Evolutionary conservation across 2,113 vertebrate species (phyloP).

Genomic region (Nothoprocta perdicaria): DNA sequence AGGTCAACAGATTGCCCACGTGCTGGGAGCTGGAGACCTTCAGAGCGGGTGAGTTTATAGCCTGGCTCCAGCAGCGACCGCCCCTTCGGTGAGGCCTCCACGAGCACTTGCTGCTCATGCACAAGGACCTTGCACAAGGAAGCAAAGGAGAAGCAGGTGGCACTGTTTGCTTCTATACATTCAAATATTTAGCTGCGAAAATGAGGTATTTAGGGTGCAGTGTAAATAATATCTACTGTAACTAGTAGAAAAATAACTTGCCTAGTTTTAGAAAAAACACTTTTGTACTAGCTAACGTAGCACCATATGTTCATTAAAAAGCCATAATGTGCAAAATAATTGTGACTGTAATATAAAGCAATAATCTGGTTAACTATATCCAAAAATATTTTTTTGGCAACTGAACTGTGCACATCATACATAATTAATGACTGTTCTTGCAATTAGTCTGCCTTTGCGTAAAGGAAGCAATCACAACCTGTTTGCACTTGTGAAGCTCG

Average conservation of each 20-base stretch:
- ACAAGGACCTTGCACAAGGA: background rate
- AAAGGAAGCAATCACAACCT: constrained; percentile 64
- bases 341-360: constrained; percentile 74
- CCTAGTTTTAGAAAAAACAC: constrained; percentile 57
- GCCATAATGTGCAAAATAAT: constrained; percentile 54
- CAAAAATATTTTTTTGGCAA: constrained; percentile 73
- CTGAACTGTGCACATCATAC: constrained; percentile 56
- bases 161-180: fast-evolving
- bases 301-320: constrained; percentile 78
- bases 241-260: constrained; percentile 26
- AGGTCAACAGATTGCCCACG: background rate
- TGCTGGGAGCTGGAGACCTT: background rate
- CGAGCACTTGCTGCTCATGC: fast-evolving
- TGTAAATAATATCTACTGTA: background rate
- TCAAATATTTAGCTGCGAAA: background rate
- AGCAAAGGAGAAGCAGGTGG: background rate
- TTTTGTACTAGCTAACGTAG: constrained; percentile 63
- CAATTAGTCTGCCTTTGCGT: constrained; percentile 65
- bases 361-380: constrained; percentile 70
- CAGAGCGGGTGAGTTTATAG: background rate
- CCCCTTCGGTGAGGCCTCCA: background rate
- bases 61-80: fast-evolving
- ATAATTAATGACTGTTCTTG: constrained; percentile 75
- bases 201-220: background rate
- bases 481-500: constrained; percentile 45